These are phyloP conservation scores for Hermaeophaga mercurialis DNA, from an alignment of 2,888 invertebrate genomes.

Conservation along the genomic window DNA sequence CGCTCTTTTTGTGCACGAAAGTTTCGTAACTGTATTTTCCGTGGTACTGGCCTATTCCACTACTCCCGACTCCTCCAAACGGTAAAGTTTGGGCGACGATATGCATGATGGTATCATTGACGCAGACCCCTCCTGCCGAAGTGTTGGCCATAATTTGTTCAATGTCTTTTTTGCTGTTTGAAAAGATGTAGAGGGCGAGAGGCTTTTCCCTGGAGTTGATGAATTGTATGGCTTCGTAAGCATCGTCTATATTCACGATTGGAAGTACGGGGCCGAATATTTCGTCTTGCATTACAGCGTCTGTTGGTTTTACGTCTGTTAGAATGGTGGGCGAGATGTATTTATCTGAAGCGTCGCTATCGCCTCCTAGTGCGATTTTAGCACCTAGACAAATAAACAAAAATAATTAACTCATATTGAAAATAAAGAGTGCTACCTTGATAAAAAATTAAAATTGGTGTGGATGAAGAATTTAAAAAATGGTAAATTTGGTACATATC, in stretches of 20 bases:
- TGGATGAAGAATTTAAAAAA: no score
- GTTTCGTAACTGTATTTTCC: constrained; percentile 90
- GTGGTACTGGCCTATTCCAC: constrained; percentile 94
- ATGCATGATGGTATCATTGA: constrained; percentile 89
- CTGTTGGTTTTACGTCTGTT: constrained; percentile 72
- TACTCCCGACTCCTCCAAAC: constrained; percentile 94
- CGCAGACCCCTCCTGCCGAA: constrained; percentile 76
- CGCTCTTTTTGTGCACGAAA: constrained; percentile 90
- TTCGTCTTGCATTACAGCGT: constrained; percentile 87
- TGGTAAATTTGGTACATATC: no score
- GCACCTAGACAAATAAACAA: constrained; percentile 54
- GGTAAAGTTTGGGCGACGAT: constrained; percentile 85
- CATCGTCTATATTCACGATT: constrained; percentile 79
- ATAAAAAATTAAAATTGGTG: no score
- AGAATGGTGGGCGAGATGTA: constrained; percentile 88
- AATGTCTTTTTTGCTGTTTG: constrained; percentile 63
- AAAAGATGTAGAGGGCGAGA: constrained; percentile 86
- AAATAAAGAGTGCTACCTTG: no score
- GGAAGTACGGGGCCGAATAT: constrained; percentile 97
- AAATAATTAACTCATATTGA: background rate
- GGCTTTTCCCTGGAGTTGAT: constrained; percentile 90
- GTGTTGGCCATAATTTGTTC: constrained; percentile 72
- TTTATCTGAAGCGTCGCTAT: constrained; percentile 73
- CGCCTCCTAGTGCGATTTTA: constrained; percentile 79
- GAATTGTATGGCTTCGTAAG: constrained; percentile 87